These are phyloP conservation scores for Hystrix cristata DNA, from an alignment of 2,113 vertebrate genomes.

Conservation along the genomic window DNA sequence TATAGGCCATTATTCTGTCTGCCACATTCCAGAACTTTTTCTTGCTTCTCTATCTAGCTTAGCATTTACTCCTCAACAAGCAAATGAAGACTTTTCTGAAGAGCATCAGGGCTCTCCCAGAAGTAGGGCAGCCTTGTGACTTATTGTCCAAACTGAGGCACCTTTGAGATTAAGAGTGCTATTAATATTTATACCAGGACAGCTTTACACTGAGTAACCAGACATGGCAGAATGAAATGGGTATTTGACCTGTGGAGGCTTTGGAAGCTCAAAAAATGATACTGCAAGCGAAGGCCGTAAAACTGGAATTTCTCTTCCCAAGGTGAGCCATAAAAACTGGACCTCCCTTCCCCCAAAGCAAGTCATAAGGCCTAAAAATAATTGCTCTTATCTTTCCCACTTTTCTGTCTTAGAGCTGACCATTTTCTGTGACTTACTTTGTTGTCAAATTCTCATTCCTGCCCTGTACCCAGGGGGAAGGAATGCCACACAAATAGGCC, in stretches of 20 bases:
- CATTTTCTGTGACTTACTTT: not conserved
- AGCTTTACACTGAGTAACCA: not conserved
- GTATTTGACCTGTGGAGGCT: not conserved
- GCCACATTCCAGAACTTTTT: not conserved
- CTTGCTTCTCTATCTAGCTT: not conserved
- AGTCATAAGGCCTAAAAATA: not conserved
- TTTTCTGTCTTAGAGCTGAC: not conserved
- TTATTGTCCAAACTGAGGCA: not conserved
- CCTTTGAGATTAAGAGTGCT: not conserved
- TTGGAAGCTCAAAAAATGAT: not conserved
- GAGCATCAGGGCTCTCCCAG: not conserved
- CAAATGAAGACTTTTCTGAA: conserved; percentile 18
- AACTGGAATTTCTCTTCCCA: not conserved
- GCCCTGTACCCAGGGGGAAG: not conserved
- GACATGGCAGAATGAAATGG: not conserved
- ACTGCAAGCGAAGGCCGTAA: not conserved
- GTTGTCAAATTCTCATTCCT: not conserved
- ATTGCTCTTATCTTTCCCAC: not conserved
- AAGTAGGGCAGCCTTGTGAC: not conserved
- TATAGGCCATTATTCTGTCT: not conserved
- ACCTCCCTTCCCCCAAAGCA: not conserved
- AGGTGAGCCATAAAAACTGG: not conserved
- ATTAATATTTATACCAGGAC: not conserved
- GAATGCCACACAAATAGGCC: no score
- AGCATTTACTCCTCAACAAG: not conserved